Conservation (phyloP, 2,888 invertebrate species). For the Trissolcus japonicus region DNA sequence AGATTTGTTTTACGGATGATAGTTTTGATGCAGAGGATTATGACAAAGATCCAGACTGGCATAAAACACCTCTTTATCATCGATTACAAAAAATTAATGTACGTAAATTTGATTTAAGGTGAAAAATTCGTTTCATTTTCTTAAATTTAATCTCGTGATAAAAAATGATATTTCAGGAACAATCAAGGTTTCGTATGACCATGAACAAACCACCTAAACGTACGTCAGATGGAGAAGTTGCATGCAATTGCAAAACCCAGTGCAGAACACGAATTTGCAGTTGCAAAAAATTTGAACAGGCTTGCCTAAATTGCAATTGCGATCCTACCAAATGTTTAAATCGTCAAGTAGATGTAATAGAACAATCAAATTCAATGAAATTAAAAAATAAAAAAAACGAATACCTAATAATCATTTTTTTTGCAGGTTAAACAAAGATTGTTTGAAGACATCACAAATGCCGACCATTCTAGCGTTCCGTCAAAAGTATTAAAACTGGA, state of each 20-base stretch:
- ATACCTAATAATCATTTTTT: background rate
- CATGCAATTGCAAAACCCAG: constrained; percentile 81
- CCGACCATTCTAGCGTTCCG: background rate
- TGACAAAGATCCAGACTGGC: constrained; percentile 83
- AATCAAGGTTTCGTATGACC: constrained; percentile 39
- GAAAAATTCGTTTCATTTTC: too few relatives aligned
- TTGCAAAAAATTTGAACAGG: constrained; percentile 78
- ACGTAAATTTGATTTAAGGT: background rate
- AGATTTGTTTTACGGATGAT: constrained; percentile 59
- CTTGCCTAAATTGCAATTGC: constrained; percentile 79
- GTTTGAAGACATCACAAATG: constrained; percentile 5
- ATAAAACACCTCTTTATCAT: constrained; percentile 80
- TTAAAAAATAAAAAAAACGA: background rate
- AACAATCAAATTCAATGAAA: background rate
- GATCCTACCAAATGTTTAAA: constrained; percentile 76
- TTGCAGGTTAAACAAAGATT: background rate
- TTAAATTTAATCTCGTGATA: too few relatives aligned
- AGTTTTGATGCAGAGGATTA: constrained; percentile 68
- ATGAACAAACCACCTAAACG: constrained; percentile 75
- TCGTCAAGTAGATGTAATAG: constrained; percentile 29
- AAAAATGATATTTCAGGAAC: constrained; percentile 21
- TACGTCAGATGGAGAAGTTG: constrained; percentile 79
- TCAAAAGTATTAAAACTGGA: background rate
- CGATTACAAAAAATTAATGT: constrained; percentile 25
- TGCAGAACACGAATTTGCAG: constrained; percentile 80